Conservation (phyloP, 37 sponge, comb jelly and placozoan genomes). For the Corticium candelabrum region DNA sequence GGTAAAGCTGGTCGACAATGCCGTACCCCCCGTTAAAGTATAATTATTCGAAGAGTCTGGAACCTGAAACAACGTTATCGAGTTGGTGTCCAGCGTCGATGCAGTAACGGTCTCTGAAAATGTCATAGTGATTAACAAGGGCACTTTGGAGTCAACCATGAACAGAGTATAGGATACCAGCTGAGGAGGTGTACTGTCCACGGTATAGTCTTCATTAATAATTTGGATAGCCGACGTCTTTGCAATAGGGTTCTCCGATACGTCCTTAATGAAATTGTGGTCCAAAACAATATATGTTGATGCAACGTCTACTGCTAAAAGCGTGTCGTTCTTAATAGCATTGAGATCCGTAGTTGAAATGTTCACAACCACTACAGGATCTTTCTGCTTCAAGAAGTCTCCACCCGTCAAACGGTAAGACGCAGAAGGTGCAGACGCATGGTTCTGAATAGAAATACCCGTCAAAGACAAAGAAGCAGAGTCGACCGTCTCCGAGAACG, state of each 20-base stretch:
- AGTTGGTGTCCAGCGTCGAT: background rate
- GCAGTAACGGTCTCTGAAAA: background rate
- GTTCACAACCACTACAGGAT: conserved; percentile 11
- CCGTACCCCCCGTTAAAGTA: conserved; percentile 31
- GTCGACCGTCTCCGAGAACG: conserved; percentile 75
- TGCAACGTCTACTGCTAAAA: conserved; percentile 6
- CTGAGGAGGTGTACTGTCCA: background rate
- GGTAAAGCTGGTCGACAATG: background rate
- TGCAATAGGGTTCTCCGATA: background rate
- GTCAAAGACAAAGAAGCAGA: conserved; percentile 24
- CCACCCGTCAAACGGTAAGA: conserved; percentile 14
- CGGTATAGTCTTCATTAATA: background rate
- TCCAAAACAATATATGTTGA: background rate
- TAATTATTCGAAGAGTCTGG: background rate
- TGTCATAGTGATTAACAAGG: background rate
- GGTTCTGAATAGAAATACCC: conserved; percentile 35
- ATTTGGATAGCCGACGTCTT: background rate
- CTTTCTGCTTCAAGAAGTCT: background rate
- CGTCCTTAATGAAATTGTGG: background rate
- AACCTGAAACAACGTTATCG: background rate
- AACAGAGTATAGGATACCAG: background rate
- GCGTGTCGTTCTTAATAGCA: conserved; percentile 35
- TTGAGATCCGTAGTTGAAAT: conserved; percentile 51
- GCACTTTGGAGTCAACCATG: background rate
- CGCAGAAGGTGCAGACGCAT: conserved; percentile 6